Percentiles rank a stretch among this genome's conserved stretches.
phyloP scores from a whole-genome alignment of 2,113 vertebrate genomes.

The Murina feae region DNA sequence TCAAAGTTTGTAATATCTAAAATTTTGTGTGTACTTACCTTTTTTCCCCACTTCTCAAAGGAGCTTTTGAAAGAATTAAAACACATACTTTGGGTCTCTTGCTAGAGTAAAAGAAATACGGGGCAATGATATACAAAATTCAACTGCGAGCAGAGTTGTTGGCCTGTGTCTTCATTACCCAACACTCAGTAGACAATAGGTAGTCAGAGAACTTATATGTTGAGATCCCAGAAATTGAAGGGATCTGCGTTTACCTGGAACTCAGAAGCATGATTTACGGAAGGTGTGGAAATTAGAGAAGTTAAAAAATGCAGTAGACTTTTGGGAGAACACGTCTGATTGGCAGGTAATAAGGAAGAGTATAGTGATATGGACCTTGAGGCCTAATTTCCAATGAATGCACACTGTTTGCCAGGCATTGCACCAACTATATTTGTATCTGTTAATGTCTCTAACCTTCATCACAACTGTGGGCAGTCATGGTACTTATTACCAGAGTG shows the following conservation, averaged over 20 bases:
- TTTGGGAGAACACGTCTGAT: not conserved
- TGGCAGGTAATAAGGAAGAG: not conserved
- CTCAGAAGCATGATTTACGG: not conserved
- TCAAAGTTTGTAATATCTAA: not conserved
- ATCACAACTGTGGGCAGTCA: not conserved
- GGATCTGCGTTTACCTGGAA: not conserved
- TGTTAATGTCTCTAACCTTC: not conserved
- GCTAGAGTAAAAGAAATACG: not conserved
- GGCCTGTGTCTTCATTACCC: not conserved
- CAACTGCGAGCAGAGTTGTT: not conserved
- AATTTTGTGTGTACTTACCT: not conserved
- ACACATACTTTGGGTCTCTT: constrained; percentile 5
- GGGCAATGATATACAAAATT: not conserved
- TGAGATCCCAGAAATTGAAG: not conserved
- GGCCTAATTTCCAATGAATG: not conserved
- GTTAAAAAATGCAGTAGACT: not conserved
- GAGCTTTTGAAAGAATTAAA: not conserved
- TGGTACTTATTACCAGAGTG: not conserved
- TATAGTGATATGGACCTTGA: not conserved
- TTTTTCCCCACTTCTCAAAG: not conserved
- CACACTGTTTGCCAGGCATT: not conserved
- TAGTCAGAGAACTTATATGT: not conserved
- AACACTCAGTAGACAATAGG: not conserved
- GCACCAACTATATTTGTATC: not conserved
- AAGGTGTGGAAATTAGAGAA: not conserved